phyloP scores from a whole-genome alignment of 2,113 vertebrate species.

The Psilopogon haemacephalus region DNA sequence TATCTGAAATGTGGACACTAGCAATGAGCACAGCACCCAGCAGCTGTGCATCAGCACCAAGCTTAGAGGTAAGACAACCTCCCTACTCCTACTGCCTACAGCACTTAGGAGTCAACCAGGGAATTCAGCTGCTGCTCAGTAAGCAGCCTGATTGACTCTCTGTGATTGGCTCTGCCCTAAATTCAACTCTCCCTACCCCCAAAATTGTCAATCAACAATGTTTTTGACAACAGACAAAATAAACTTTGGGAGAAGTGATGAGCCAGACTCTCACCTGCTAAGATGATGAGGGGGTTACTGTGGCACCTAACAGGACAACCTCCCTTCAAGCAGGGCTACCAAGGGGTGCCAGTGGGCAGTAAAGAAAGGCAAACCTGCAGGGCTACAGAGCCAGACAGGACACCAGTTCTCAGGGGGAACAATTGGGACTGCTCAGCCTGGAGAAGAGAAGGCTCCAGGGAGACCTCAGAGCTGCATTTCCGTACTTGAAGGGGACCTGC shows the following conservation, averaged over 20 bases:
- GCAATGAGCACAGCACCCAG: no score
- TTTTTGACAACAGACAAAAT: not conserved
- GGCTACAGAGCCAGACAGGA: not conserved
- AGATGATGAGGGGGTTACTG: not conserved
- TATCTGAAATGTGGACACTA: no score
- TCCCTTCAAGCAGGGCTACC: not conserved
- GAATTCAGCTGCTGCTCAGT: no score
- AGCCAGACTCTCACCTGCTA: not conserved
- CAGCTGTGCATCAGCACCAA: no score
- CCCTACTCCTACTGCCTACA: no score
- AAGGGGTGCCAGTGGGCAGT: not conserved
- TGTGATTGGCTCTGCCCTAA: not conserved
- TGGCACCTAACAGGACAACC: not conserved
- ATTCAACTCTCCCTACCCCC: not conserved
- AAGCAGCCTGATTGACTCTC: not conserved
- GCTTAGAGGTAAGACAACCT: no score
- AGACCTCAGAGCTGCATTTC: no score
- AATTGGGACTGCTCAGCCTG: no score
- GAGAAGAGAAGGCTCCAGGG: no score
- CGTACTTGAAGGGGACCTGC: no score
- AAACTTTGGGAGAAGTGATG: not conserved
- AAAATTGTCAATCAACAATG: accelerated
- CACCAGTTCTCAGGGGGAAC: no score
- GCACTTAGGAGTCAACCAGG: no score
- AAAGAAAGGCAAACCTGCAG: not conserved